Conservation (phyloP, 2,797 vertebrate genomes). For the Acrossocheilus fasciatus region DNA sequence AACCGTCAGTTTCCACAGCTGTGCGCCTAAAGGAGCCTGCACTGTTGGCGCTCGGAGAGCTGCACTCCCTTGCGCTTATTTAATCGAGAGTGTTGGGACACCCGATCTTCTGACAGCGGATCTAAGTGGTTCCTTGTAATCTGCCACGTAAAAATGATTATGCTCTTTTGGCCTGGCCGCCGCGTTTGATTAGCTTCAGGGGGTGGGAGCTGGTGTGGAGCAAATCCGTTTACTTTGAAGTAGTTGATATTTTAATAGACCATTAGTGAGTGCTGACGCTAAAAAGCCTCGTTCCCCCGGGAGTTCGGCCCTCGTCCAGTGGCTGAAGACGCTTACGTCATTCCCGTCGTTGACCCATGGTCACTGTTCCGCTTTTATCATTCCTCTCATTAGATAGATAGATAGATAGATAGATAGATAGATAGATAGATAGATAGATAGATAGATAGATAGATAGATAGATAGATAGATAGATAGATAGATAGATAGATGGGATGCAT, state of each 20-base stretch:
- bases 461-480: slow-evolving; percentile 35
- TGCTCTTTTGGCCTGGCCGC: slow-evolving; percentile 65
- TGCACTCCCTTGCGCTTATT: slow-evolving; percentile 58
- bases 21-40: slow-evolving; percentile 30
- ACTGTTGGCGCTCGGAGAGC: slow-evolving; percentile 49
- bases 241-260: slow-evolving; percentile 76
- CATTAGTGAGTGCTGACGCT: slow-evolving; percentile 71
- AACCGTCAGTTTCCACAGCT: slow-evolving; percentile 12
- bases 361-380: neutral
- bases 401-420: slow-evolving; percentile 45
- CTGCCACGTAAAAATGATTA: slow-evolving; percentile 69
- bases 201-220: slow-evolving; percentile 64
- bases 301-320: slow-evolving; percentile 57
- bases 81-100: slow-evolving; percentile 63
- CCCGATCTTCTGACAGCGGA: slow-evolving; percentile 67
- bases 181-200: slow-evolving; percentile 71
- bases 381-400: neutral
- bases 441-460: slow-evolving; percentile 44
- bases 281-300: slow-evolving; percentile 66
- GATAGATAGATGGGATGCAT: slow-evolving; percentile 21
- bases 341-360: slow-evolving; percentile 29
- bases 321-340: slow-evolving; percentile 62
- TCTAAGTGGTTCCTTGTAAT: slow-evolving; percentile 73
- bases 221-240: slow-evolving; percentile 71
- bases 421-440: slow-evolving; percentile 39